These are phyloP conservation scores for Diplogasteroides magnus DNA, from an alignment of 1,140 invertebrate genomes.

Conservation along the genomic window DNA sequence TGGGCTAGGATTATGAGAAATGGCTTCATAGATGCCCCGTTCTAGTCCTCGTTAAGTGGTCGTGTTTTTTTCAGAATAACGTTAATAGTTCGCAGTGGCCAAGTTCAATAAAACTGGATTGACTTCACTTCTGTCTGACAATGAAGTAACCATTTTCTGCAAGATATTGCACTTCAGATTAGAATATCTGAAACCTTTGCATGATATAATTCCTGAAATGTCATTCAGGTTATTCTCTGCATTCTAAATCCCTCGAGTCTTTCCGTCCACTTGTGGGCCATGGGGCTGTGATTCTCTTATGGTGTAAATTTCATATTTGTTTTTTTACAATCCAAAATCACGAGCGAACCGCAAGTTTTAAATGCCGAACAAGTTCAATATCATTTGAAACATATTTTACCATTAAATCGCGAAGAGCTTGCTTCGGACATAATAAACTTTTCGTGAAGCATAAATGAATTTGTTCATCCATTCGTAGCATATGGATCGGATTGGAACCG, in stretches of 20 bases:
- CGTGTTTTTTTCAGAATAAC: too few species aligned
- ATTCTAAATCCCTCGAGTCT: slow-evolving; percentile 30
- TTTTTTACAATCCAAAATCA: too few species aligned
- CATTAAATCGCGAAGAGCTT: too few species aligned
- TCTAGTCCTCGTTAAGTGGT: too few species aligned
- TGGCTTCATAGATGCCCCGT: too few species aligned
- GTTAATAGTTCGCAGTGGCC: slow-evolving; percentile 43
- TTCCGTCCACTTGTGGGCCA: slow-evolving; percentile 40
- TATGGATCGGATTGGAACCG: not conserved
- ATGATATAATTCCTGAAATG: not conserved
- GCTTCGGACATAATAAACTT: not conserved
- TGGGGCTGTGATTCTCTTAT: slow-evolving; percentile 37
- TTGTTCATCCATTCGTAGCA: not conserved
- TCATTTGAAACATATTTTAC: not conserved
- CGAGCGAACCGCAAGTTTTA: too few species aligned
- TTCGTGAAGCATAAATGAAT: not conserved
- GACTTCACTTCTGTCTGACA: slow-evolving; percentile 43
- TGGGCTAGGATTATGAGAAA: not conserved
- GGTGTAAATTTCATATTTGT: slow-evolving; percentile 4
- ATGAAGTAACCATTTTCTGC: too few species aligned
- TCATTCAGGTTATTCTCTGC: slow-evolving; percentile 37
- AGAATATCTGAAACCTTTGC: too few species aligned
- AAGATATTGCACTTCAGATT: too few species aligned
- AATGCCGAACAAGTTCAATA: not conserved
- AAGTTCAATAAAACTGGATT: slow-evolving; percentile 30